Conservation (phyloP, 2,888 invertebrate genomes). For the Meloe dianella region DNA sequence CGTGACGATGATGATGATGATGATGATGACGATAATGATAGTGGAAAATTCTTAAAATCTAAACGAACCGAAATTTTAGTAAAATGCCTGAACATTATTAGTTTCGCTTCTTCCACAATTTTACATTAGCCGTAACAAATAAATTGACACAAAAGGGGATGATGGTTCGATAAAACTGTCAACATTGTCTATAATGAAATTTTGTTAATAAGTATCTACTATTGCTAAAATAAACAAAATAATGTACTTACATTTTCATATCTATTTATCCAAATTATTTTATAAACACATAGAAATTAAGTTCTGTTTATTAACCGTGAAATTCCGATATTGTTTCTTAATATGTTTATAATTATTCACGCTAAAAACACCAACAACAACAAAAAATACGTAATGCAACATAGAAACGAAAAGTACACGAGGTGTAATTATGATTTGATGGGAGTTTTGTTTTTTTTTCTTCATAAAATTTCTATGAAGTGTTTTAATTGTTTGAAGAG, state of each 20-base stretch:
- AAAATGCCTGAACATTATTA: constrained; percentile 31
- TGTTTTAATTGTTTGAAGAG: neutral
- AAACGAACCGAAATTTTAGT: constrained; percentile 28
- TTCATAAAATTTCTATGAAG: neutral
- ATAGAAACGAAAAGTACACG: too few species aligned
- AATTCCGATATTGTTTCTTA: constrained; percentile 37
- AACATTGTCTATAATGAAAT: constrained; percentile 32
- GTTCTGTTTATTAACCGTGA: constrained; percentile 32
- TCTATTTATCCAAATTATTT: constrained; percentile 9
- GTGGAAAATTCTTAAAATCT: neutral
- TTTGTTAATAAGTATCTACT: neutral
- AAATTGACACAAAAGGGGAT: constrained; percentile 24
- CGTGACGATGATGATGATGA: neutral
- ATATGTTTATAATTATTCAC: constrained; percentile 37
- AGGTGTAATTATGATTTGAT: neutral
- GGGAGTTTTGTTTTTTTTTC: neutral
- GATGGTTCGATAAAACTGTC: constrained; percentile 33
- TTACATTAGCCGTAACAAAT: constrained; percentile 32
- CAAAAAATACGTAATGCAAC: too few species aligned
- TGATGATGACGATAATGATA: neutral
- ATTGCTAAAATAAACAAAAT: neutral
- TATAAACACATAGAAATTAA: constrained; percentile 22
- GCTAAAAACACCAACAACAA: constrained; percentile 30
- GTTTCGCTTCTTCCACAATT: constrained; percentile 37
- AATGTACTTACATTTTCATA: constrained; percentile 3